Conservation (phyloP, 92 coral and sea anemone species). For the Pocillopora meandrina region DNA sequence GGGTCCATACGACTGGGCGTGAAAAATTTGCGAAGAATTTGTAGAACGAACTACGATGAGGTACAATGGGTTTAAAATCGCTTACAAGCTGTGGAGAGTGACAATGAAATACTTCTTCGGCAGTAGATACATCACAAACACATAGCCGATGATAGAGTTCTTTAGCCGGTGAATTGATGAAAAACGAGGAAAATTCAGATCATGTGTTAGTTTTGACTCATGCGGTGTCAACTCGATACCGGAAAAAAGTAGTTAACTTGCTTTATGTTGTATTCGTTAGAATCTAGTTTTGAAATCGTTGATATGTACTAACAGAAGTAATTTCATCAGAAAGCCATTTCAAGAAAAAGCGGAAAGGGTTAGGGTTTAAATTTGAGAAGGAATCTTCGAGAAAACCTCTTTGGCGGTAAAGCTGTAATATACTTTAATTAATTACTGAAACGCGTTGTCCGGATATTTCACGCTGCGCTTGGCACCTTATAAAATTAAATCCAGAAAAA, state of each 20-base stretch:
- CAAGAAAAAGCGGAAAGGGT: no score
- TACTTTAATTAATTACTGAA: neutral
- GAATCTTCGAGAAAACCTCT: no score
- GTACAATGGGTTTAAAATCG: conserved; percentile 7
- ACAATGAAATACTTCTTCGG: conserved; percentile 6
- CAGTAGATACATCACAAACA: neutral
- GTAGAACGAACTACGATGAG: conserved; percentile 6
- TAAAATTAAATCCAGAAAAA: conserved; percentile 12
- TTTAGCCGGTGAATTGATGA: conserved; percentile 2
- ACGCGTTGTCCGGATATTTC: neutral
- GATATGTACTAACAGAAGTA: no score
- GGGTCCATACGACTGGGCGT: neutral
- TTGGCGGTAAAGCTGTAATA: no score
- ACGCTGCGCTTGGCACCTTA: neutral
- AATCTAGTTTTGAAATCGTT: no score
- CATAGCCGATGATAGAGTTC: neutral
- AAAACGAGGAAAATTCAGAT: neutral
- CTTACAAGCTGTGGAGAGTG: neutral
- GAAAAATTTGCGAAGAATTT: conserved; percentile 27
- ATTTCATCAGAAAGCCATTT: no score
- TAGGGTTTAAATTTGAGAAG: no score
- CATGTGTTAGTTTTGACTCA: neutral
- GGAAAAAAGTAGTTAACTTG: no score
- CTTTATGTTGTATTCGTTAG: no score
- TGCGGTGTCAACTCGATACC: neutral